These are phyloP conservation scores for Rhyzopertha dominica DNA, from an alignment of 1,140 invertebrate genomes.

Conservation along the genomic window DNA sequence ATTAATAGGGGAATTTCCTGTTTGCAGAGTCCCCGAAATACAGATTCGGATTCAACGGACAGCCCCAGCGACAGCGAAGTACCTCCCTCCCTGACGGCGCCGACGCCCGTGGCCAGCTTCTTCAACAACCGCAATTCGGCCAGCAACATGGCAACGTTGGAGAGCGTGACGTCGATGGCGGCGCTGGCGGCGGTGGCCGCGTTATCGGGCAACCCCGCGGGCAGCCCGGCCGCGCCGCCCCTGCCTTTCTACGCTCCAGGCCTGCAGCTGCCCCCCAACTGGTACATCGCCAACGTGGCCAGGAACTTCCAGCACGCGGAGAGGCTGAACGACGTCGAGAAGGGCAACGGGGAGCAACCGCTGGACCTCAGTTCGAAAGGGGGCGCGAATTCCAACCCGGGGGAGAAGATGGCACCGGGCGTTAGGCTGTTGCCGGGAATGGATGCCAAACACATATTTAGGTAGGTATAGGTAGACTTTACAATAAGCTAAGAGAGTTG, in stretches of 20 bases:
- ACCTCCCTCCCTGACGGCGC: constrained; percentile 42
- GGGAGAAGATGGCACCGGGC: constrained; percentile 17
- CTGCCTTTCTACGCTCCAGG: constrained; percentile 36
- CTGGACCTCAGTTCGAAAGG: constrained; percentile 72
- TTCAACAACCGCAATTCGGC: constrained; percentile 27
- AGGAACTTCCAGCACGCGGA: constrained; percentile 35
- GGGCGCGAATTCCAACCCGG: constrained; percentile 14
- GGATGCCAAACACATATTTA: constrained; percentile 63
- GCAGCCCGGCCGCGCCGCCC: constrained; percentile 26
- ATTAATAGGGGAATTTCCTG: no score
- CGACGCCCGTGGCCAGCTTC: constrained; percentile 27
- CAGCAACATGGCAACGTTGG: constrained; percentile 45
- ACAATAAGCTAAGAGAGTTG: no score
- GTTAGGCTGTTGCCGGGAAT: constrained; percentile 50
- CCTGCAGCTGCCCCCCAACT: constrained; percentile 33
- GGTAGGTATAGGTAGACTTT: constrained; percentile 55
- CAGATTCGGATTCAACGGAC: constrained; percentile 56
- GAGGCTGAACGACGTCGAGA: constrained; percentile 18
- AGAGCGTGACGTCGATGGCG: constrained; percentile 56
- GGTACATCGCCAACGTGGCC: constrained; percentile 33
- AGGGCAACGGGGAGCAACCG: constrained; percentile 58
- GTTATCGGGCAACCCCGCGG: constrained; percentile 49
- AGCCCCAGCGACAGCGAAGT: constrained; percentile 48
- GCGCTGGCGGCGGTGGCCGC: constrained; percentile 59
- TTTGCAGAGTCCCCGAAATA: constrained; percentile 54